Evolutionary conservation across 2,797 vertebrate genomes (phyloP).

Genomic region (Martes flavigula): DNA sequence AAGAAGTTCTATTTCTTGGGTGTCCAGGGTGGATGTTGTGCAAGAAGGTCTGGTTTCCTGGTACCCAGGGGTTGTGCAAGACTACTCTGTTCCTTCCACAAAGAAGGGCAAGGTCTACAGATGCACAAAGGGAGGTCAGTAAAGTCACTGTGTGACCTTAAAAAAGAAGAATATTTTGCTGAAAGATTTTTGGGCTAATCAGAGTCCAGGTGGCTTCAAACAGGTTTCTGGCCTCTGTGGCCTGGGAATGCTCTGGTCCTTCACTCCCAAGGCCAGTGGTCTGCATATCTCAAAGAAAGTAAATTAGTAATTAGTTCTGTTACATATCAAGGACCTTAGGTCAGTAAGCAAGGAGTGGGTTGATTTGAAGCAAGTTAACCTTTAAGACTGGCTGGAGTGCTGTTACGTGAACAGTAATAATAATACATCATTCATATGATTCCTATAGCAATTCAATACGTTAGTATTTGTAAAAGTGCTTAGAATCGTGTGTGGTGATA

Average conservation of each 20-base stretch:
- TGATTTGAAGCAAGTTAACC: background rate
- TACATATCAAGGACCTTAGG: too few species aligned
- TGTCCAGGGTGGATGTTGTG: background rate
- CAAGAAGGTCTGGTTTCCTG: background rate
- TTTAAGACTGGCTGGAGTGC: background rate
- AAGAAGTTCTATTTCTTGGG: background rate
- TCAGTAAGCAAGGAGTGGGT: background rate
- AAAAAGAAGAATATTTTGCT: background rate
- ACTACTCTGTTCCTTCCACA: background rate
- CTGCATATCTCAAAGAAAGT: background rate
- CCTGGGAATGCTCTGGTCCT: background rate
- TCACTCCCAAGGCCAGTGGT: background rate
- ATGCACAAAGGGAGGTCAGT: background rate
- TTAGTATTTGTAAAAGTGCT: background rate
- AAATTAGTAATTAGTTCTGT: background rate
- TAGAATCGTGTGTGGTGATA: background rate
- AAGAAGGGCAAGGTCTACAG: background rate
- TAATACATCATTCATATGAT: background rate
- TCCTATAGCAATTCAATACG: background rate
- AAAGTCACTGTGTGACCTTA: background rate
- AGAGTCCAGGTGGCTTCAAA: background rate
- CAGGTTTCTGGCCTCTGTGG: background rate
- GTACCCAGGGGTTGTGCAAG: background rate
- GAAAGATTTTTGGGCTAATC: background rate
- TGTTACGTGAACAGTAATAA: background rate